Evolutionary conservation across 2,888 invertebrate genomes (phyloP), one percentile per base, ranked within the genome.

Genomic region (Melieria crassipennis): DNA sequence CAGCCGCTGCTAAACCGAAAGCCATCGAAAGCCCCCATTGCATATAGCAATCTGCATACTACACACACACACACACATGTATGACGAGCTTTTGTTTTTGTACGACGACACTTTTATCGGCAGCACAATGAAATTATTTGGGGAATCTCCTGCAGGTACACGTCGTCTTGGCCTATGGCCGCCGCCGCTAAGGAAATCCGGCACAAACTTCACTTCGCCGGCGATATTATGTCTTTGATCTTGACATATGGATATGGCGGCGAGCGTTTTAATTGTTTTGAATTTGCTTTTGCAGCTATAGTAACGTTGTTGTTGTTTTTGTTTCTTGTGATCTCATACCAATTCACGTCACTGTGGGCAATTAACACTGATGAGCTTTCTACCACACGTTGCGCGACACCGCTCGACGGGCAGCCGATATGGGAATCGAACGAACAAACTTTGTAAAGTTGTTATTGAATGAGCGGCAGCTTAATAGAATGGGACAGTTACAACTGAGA

Each of bases 101-200:
- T 30, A 30, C 30, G 83, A 83, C 83, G 83, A 83, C 83, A 83
- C 83, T 83, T 83, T 83, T 83, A 83, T 83, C 83, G 79, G 79
- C 81, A 79, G 73, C 79, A 79, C 81, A 83, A 79, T 80, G 79
- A 82, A 81, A 82, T 81, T 78, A 78, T 80, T 79, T 78, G 74
- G 79, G 75, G 75, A 43, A 58, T 45, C 47, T 46, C 66, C 43
- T 65, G 50, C 11, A 50, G 50, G 50, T 50, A 50, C 11, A 30
- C 30, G 30, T 30, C 30, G 30, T 1, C 30, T 30, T 30, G 30
- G 30, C 30, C 30, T 30, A 30, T 30, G 30, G 30, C 30, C 30
- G 3, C 30, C 30, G 3, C 30, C 30, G 30, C n/a, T n/a, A 52
- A 52, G 13, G 52, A n/a, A 13, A n/a, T 11, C n/a, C 9, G 52